Base-by-base conservation (phyloP, 2,113 vertebrate species). In the Phyllostomus discolor region DNA sequence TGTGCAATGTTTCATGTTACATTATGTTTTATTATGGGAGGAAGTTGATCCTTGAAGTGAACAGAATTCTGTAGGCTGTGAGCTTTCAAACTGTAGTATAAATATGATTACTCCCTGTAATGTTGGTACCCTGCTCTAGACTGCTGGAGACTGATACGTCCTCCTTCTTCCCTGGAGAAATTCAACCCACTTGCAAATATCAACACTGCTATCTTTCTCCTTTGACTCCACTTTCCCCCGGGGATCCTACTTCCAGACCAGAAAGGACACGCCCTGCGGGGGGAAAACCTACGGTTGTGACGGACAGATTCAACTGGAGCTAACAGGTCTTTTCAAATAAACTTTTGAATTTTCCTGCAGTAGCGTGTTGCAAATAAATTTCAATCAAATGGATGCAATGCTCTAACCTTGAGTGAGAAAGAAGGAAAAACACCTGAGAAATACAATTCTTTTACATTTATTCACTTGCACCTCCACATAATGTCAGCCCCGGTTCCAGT, bases 341-440 rank as follows among this genome's bases (percentile, higher is more conserved):
- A 96, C 92, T 85, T 97, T 95, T 35, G 93, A 24, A 97, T 98
- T 98, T 88, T 94, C 83, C 90, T 64, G 72, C 28, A 43, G 87
- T 83, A 14, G 8, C 43, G n/a, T 90, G 48, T 95, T 97, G 50
- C 82, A 98, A 97, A 97, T 97, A 98, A 98, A 97, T 98, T 91
- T 97, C 92, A 69, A 35, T 96, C 76, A 97, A 96, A 95, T 43
- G 8, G 43, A 41, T 97, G 10, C 35, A 90, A 72, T 97, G 95
- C 22, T 54, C 26, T 95, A 90, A 54, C 76, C 54, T 82, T 96
- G 72, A 76, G 10, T 92, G 35, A 90, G 88, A 95, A 95, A 92
- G 59, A 86, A 97, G 81, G 73, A 93, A 96, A 97, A 90, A 70
- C 75, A 26, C 57, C 84, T 86, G 33, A 96, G 78, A 93, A 97